Evolutionary conservation across 2,888 invertebrate genomes (phyloP), one percentile per base, ranked within the genome.

Genomic region (Hirtodrosophila trivittata): DNA sequence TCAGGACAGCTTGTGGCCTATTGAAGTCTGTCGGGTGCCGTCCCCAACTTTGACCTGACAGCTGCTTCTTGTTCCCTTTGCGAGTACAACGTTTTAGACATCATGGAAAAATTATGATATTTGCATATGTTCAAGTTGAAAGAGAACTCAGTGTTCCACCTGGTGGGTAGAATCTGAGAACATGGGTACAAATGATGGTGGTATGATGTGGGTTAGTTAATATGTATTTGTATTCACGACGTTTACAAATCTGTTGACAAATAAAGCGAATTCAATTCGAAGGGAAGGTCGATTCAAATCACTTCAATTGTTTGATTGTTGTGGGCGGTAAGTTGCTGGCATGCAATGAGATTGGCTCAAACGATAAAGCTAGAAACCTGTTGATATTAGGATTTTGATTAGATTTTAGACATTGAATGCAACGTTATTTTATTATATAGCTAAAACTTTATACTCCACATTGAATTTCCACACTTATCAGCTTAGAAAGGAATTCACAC

Each of bases 171-270:
- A 43, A 38, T 38, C 43, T 45, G 25, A 56, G 16, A 28, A 32
- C 18, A 46, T 45, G 7, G 14, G 37, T 25, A 42, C 8, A 7
- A 6, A 28, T 18, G 5, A 13, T 37, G 32, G 13, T 37, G 32
- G 13, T 66, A 47, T 62, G 33, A 47, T 62, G 37, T 71, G 63
- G 55, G 65, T 59, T 62, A 63, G 54, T 51, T 71, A 83, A 80
- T 77, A 45, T 43, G 57, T 66, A 68, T 66, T 82, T 71, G 63
- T 47, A 65, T 75, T 78, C 67, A 69, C 71, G 64, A 81, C 75
- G 66, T 76, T 81, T 60, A 59, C 75, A 81, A 84, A 78, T 81
- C 64, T 64, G 75, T 67, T 77, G 75, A 77, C 75, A 77, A 77
- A 67, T 45, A n/a, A 14, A 39, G 54, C 21, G 56, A 33, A 39